Evolutionary conservation across 1,140 invertebrate genomes (phyloP).

Genomic region (Cardiocondyla obscurior): DNA sequence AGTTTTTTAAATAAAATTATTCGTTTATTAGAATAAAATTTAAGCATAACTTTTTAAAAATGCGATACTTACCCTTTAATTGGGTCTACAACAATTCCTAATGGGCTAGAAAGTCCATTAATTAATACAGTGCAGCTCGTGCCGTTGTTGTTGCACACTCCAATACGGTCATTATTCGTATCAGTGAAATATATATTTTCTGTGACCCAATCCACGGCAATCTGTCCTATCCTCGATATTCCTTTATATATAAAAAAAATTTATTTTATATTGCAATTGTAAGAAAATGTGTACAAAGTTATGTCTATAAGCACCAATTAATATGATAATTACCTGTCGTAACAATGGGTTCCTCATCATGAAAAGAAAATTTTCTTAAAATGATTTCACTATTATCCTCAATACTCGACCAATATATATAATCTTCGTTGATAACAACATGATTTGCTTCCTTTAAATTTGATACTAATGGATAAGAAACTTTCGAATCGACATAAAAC

Average conservation of each 20-base stretch:
- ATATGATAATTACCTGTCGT: conserved; percentile 77
- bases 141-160: conserved; percentile 88
- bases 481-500: conserved; percentile 81
- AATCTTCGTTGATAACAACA: conserved; percentile 87
- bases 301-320: neutral
- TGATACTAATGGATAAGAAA: conserved; percentile 81
- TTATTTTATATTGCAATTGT: neutral
- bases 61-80: conserved; percentile 84
- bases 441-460: conserved; percentile 85
- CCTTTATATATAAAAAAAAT: conserved; percentile 81
- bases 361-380: conserved; percentile 84
- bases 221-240: conserved; percentile 90
- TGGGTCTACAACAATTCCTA: conserved; percentile 87
- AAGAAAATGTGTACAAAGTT: neutral
- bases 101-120: conserved; percentile 86
- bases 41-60: neutral
- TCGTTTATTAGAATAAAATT: neutral
- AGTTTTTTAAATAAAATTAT: neutral
- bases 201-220: conserved; percentile 93
- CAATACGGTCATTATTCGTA: conserved; percentile 88
- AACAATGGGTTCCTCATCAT: conserved; percentile 83
- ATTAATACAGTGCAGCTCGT: conserved; percentile 86
- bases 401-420: conserved; percentile 91
- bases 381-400: conserved; percentile 87
- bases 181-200: conserved; percentile 93